Evolutionary conservation across 2,888 invertebrate species (phyloP).

Genomic region (Rotaria sp.): DNA sequence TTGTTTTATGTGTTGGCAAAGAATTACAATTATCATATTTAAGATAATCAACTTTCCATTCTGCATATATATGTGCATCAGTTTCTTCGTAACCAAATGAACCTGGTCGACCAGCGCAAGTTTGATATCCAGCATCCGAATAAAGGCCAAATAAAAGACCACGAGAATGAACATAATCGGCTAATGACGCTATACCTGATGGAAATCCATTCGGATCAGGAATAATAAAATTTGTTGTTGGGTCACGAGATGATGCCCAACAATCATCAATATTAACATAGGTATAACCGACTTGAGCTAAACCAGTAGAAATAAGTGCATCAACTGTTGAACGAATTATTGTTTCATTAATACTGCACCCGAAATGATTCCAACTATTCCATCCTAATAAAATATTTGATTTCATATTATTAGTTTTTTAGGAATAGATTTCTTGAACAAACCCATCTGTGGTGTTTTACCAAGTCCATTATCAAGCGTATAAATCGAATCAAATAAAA

Average conservation of each 20-base stretch:
- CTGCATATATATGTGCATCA: not conserved
- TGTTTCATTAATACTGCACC: not conserved
- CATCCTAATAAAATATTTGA: not conserved
- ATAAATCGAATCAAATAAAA: not conserved
- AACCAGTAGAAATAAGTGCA: not conserved
- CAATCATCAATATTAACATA: conserved; percentile 22
- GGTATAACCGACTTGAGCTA: not conserved
- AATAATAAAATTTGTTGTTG: not conserved
- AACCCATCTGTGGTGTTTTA: conserved; percentile 20
- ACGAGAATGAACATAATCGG: conserved; percentile 17
- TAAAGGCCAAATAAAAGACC: not conserved
- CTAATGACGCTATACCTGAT: not conserved
- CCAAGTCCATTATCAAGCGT: conserved; percentile 17
- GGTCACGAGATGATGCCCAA: conserved; percentile 14
- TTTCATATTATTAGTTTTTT: no score
- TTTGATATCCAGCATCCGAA: not conserved
- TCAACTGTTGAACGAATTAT: not conserved
- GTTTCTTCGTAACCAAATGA: not conserved
- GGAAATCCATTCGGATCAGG: not conserved
- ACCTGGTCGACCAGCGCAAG: conserved; percentile 25
- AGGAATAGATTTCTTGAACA: not conserved
- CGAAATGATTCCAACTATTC: conserved; percentile 27
- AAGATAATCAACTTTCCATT: conserved; percentile 15
- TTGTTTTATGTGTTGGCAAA: not conserved
- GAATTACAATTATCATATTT: conserved; percentile 26